Conservation (phyloP, 2,888 invertebrate genomes). For the Crioceris asparagi region DNA sequence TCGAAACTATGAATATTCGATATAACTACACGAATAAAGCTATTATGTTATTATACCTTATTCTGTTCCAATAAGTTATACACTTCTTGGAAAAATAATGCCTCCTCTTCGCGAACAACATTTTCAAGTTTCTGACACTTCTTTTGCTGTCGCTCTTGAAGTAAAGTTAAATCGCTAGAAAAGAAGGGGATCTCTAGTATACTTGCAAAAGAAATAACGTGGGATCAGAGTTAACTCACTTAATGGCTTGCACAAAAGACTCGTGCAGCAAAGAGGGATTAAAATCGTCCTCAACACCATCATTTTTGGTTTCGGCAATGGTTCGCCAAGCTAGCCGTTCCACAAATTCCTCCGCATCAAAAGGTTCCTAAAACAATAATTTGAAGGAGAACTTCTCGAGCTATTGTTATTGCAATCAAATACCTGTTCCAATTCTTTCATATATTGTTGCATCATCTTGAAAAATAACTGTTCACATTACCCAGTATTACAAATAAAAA, state of each 20-base stretch:
- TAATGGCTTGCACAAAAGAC: constrained; percentile 88
- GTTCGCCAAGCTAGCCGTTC: constrained; percentile 93
- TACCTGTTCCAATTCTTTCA: constrained; percentile 80
- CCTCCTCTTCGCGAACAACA: constrained; percentile 76
- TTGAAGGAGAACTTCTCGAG: not conserved
- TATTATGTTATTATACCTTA: constrained; percentile 44
- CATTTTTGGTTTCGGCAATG: constrained; percentile 58
- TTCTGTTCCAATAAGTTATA: constrained; percentile 76
- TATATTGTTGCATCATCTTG: constrained; percentile 74
- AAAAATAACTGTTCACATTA: no score
- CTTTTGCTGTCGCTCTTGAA: constrained; percentile 75
- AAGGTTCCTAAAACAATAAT: constrained; percentile 68
- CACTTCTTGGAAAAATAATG: constrained; percentile 68
- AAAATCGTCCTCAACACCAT: constrained; percentile 59
- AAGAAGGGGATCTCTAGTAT: not conserved
- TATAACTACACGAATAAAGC: no score
- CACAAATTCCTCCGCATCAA: constrained; percentile 95
- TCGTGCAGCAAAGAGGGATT: constrained; percentile 81
- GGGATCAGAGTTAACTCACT: constrained; percentile 48
- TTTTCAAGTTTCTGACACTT: constrained; percentile 78
- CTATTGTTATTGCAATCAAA: not conserved
- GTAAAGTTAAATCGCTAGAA: constrained; percentile 48
- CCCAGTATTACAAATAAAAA: no score
- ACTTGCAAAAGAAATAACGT: no score
- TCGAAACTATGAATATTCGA: no score